A percentile compares a stretch with the other conserved stretches of the same genome.
These are phyloP conservation scores for Drosophila ananassae DNA, from an alignment of 1,140 invertebrate genomes.

Conservation along the genomic window DNA sequence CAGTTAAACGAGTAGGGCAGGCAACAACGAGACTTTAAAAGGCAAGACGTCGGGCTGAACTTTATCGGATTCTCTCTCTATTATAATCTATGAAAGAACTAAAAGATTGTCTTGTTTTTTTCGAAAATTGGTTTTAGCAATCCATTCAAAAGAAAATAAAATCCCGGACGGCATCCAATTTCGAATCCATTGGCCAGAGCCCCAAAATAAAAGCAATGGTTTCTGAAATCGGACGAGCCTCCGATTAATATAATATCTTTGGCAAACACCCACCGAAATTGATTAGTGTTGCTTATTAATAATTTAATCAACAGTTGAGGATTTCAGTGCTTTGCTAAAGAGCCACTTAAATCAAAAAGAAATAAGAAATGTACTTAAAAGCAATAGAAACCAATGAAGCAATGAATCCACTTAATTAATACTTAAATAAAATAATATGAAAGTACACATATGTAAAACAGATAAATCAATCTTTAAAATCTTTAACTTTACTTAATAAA, in stretches of 20 bases:
- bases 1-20: slow-evolving; percentile 46
- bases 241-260: slow-evolving; percentile 53
- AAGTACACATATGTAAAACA: slow-evolving; percentile 41
- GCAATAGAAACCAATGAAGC: slow-evolving; percentile 52
- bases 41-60: slow-evolving; percentile 21
- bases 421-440: slow-evolving; percentile 34
- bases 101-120: background rate
- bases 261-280: slow-evolving; percentile 72
- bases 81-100: background rate
- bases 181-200: slow-evolving; percentile 36
- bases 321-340: slow-evolving; percentile 62
- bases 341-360: slow-evolving; percentile 20
- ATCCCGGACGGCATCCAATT: slow-evolving; percentile 34
- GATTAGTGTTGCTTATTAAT: slow-evolving; percentile 36
- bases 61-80: slow-evolving; percentile 25
- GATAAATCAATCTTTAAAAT: slow-evolving; percentile 66
- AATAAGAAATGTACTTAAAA: slow-evolving; percentile 61
- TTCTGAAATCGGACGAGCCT: slow-evolving; percentile 35
- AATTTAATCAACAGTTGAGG: slow-evolving; percentile 12
- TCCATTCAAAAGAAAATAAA: background rate
- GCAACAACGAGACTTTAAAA: slow-evolving; percentile 52
- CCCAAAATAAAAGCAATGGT: slow-evolving; percentile 7
- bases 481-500: slow-evolving; percentile 82
- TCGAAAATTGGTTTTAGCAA: slow-evolving; percentile 15
- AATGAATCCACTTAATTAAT: slow-evolving; percentile 63